Base-by-base conservation (phyloP, 2,888 invertebrate genomes). In the Idaea aversata region DNA sequence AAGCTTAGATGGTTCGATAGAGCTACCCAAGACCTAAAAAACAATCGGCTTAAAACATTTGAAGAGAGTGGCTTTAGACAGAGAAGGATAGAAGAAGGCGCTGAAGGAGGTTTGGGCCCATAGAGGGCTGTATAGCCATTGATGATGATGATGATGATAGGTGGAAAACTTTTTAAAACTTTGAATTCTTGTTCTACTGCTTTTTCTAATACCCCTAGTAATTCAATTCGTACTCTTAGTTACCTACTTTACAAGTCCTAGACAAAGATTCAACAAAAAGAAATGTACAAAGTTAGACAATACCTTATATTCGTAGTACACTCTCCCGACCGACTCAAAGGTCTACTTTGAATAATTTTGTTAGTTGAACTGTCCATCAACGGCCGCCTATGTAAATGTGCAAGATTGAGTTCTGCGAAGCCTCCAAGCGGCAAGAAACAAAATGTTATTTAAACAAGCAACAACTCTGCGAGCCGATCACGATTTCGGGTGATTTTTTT, bases 341-440 rank as follows among this genome's bases (percentile, higher is more conserved):
- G 79, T 73, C 84, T 86, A 84, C 86, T 90, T 90, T 90, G 90
- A 91, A 91, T 91, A 91, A 91, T 90, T 84, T 86, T 86, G 88
- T 91, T 90, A 88, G 86, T 82, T 80, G 81, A 80, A 73, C 84
- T 81, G 86, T 85, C 84, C 84, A 86, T 88, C 88, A 84, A 47
- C 73, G 79, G 78, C 71, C 72, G 83, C 86, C 87, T 87, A 90
- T 90, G 90, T 84, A 90, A 91, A 91, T 91, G 82, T 72, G 77
- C 75, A 78, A 81, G 86, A 87, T 87, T 84, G 87, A 86, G 88
- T 87, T 87, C 81, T 66, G 66, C 47, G 61, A 71, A 65, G 63
- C 62, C 66, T 63, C 63, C 63, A 61, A 68, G 64, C 63, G 61
- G 57, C 67, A 63, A 67, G 66, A 71, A 71, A 72, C 75, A 71